Evolutionary conservation across 2,888 invertebrate genomes (phyloP).

Genomic region (Tachina fera): DNA sequence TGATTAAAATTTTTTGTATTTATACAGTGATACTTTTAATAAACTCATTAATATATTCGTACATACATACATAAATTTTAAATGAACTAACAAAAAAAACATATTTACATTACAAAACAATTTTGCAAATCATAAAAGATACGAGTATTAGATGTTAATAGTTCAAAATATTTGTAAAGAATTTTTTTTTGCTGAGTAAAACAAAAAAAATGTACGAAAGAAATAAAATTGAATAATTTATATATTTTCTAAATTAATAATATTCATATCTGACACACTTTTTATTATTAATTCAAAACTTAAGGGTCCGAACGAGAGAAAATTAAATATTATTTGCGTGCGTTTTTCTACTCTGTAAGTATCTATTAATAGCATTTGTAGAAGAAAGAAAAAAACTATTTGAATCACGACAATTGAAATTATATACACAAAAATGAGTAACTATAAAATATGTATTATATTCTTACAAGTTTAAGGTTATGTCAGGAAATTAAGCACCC

Average conservation of each 20-base stretch:
- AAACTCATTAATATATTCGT: not conserved
- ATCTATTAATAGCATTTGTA: not conserved
- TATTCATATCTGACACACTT: constrained; percentile 4
- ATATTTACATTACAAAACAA: not conserved
- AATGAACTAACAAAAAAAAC: not conserved
- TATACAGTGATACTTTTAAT: too few relatives aligned
- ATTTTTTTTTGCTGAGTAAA: too few relatives aligned
- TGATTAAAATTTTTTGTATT: too few relatives aligned
- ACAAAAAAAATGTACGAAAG: too few relatives aligned
- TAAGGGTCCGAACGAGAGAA: constrained; percentile 8
- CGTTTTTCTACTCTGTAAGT: not conserved
- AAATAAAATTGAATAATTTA: too few relatives aligned
- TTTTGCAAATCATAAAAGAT: not conserved
- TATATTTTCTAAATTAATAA: not conserved
- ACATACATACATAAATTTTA: not conserved
- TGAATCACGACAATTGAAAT: constrained; percentile 35
- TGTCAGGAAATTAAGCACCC: constrained; percentile 59
- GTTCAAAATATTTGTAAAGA: too few relatives aligned
- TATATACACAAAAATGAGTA: not conserved
- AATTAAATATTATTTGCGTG: constrained; percentile 8
- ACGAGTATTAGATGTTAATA: not conserved
- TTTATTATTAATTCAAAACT: not conserved
- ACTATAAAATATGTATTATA: not conserved
- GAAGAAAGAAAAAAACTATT: not conserved
- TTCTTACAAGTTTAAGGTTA: constrained; percentile 62